Base-by-base conservation (phyloP, 1,140 invertebrate species). In the Nomia melanderi region DNA sequence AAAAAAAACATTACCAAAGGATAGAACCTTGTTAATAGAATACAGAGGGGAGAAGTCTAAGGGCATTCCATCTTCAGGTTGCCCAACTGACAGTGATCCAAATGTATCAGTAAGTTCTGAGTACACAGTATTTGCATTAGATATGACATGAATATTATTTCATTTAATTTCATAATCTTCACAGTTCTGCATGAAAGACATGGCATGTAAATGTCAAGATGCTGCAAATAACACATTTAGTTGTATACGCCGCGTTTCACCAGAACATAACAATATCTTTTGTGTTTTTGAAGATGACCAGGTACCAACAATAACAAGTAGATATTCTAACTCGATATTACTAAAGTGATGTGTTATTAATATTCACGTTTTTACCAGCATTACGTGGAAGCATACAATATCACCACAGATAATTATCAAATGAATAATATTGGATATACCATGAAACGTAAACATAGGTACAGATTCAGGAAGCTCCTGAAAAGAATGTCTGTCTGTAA, bases 131-230 rank as follows among this genome's bases (percentile, higher is more conserved):
- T 14, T 14, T 8, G 5, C 11, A 39, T n/a, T 39, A 5, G 20
- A n/a, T 39, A 25, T 44, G 14, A 33, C 17, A 47, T 31, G 17
- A 59, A 44, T 31, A 23, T 14, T 17, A 20, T 53, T 56, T 60
- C 44, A 62, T 5, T 36, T 31, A n/a, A 53, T 56, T 9, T 29
- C 53, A 5, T n/a, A 1, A 9, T 12, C 70, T 79, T 86, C 93
- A 29, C 82, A 96, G 95, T 91, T 94, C 80, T 97, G 96, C 84
- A 91, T 91, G 57, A 90, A 92, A 39, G 92, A 94, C 5, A 94
- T 93, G 77, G 94, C 93, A 56, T 98, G 97, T 85, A 97, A 97
- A 87, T 98, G 97, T 87, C 94, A 97, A 91, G 97, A 97, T 89
- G 90, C 94, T 0, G 93, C 87, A 83, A 98, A 98, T 87, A 98